phyloP scores from a whole-genome alignment of 2,797 vertebrate genomes.

The Takifugu rubripes region DNA sequence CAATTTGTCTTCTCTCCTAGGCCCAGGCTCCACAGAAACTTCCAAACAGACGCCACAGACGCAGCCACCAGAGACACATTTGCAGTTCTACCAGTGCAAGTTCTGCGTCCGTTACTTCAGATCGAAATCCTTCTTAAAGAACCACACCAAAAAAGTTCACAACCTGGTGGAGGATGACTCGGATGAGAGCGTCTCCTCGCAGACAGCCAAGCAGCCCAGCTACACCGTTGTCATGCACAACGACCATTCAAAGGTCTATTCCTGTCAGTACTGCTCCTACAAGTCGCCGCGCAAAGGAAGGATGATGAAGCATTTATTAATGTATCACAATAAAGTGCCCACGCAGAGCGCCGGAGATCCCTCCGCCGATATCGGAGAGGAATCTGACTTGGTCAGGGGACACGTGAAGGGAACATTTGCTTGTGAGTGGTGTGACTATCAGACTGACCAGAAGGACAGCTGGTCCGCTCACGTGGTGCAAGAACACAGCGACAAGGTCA shows the following conservation, averaged over 20 bases:
- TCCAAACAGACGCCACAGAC: constrained; percentile 82
- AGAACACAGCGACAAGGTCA: constrained; percentile 94
- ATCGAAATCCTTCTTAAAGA: constrained; percentile 93
- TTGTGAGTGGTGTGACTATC: constrained; percentile 97
- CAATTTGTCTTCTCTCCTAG: constrained; percentile 72
- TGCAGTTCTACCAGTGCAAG: constrained; percentile 97
- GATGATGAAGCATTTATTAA: constrained; percentile 93
- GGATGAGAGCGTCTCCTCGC: constrained; percentile 67
- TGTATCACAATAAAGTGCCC: constrained; percentile 84
- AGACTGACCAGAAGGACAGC: constrained; percentile 88
- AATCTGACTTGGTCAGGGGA: constrained; percentile 76
- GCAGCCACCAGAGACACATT: constrained; percentile 75
- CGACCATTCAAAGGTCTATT: constrained; percentile 91
- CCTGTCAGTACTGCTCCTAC: constrained; percentile 95
- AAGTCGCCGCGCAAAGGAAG: constrained; percentile 91
- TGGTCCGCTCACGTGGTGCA: constrained; percentile 97
- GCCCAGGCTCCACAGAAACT: constrained; percentile 79
- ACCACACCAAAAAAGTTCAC: constrained; percentile 95
- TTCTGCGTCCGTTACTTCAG: constrained; percentile 98
- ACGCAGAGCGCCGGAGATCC: constrained; percentile 65
- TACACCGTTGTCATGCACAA: constrained; percentile 86
- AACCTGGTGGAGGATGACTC: constrained; percentile 73
- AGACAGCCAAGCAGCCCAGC: constrained; percentile 78
- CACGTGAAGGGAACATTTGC: constrained; percentile 84
- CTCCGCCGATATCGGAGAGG: constrained; percentile 68